Base-by-base conservation (phyloP, 2,888 invertebrate species). In the Cataglyphis cursor region DNA sequence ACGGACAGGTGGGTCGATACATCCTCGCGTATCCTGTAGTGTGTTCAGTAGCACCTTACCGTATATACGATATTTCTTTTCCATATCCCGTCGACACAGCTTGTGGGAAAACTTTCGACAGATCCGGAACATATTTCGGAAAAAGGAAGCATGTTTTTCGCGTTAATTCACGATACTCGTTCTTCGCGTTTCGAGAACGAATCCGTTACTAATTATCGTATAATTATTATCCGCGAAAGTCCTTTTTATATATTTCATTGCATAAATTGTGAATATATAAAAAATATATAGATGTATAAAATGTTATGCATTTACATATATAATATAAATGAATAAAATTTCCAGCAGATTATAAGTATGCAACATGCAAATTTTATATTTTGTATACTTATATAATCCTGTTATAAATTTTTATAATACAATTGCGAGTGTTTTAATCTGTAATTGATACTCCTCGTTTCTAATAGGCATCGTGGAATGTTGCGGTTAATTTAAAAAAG, bases 1-100 rank as follows among this genome's bases (percentile, higher is more conserved):
- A 89, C 84, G 87, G 94, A 94, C 94, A 94, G 94, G 94, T 94
- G 94, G 92, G 85, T 89, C 88, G 87, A 87, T 89, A 78, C 88
- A 87, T 90, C 87, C 88, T 83, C 76, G 31, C 85, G 83, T 87
- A 87, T 91, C 85, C 91, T 88, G 87, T 82, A 85, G 87, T 90
- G 44, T 41, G 87, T 87, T 91, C 89, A 88, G 91, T 90, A 90
- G 90, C 93, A 92, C 93, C 92, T 93, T 92, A 92, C 92, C 88
- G 88, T 89, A 87, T 83, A 92, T 89, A 90, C 89, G 89, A 93
- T 92, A 92, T 88, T 86, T 84, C 84, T 86, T 44, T 87, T 90
- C 91, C 87, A 88, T 85, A 89, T 87, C 88, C 83, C 83, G 51
- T 70, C 38, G 73, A 62, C 86, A 83, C 93, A 93, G 93, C 93